A percentile compares a stretch with the other conserved stretches of the same genome.
These are phyloP conservation scores for Aurelia aurita DNA, from an alignment of 30 jellyfish, hydroid and myxozoan genomes.

Conservation along the genomic window DNA sequence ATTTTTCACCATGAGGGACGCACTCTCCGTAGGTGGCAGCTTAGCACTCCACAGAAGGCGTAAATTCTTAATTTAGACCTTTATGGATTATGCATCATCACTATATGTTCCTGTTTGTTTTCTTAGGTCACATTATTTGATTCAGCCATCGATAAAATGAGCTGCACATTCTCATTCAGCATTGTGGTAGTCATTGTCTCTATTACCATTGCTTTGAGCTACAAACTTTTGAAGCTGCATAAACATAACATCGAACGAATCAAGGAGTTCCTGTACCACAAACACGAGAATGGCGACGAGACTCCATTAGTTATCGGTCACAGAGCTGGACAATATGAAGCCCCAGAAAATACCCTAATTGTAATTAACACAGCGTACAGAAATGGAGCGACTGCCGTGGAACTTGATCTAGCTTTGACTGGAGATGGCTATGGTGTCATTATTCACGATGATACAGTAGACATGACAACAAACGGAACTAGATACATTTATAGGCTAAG, in stretches of 20 bases:
- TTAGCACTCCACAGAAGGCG: no score
- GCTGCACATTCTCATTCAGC: constrained; percentile 9
- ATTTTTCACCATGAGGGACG: no score
- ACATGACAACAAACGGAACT: constrained; percentile 85
- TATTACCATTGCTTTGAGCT: constrained; percentile 37
- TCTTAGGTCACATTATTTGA: no score
- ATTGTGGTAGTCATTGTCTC: constrained; percentile 8
- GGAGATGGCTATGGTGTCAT: constrained; percentile 78
- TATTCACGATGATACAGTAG: constrained; percentile 90
- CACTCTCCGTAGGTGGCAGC: no score
- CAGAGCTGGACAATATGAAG: constrained; percentile 94
- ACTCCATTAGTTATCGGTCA: constrained; percentile 86
- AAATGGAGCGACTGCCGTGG: constrained; percentile 96
- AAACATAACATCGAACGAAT: constrained; percentile 38
- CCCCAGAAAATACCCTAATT: constrained; percentile 89
- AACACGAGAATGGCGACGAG: constrained; percentile 11
- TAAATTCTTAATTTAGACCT: no score
- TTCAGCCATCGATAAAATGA: no score
- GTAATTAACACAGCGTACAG: constrained; percentile 82
- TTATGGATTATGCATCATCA: no score
- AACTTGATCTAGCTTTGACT: constrained; percentile 85
- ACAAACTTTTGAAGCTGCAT: constrained; percentile 64
- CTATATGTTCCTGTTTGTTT: no score
- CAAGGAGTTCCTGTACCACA: constrained; percentile 16
- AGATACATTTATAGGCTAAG: constrained; percentile 51